A percentile compares a stretch with the other conserved stretches of the same genome.
These are phyloP conservation scores for Colinus virginianus DNA, from an alignment of 2,113 vertebrate genomes.

Conservation along the genomic window DNA sequence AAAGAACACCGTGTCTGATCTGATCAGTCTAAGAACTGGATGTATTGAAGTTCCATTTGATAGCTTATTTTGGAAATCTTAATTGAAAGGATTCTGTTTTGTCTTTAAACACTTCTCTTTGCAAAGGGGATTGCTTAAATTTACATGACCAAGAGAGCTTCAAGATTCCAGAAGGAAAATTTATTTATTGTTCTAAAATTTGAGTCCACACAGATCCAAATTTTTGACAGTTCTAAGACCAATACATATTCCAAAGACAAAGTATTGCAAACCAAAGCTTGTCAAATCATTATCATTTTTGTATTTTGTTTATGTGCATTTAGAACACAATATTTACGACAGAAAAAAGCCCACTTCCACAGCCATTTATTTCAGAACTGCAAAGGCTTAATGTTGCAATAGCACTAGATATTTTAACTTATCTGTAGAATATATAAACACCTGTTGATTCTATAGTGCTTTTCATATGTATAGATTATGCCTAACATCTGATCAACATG, in stretches of 20 bases:
- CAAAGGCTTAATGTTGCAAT: neutral
- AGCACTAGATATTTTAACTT: neutral
- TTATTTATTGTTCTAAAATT: neutral
- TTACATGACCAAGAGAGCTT: accelerated
- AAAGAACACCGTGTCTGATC: neutral
- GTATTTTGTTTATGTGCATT: neutral
- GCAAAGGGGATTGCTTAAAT: neutral
- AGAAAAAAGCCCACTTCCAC: neutral
- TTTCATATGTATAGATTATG: neutral
- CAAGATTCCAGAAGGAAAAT: neutral
- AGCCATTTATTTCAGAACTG: neutral
- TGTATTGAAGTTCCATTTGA: neutral
- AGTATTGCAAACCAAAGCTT: no score
- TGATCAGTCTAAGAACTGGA: neutral
- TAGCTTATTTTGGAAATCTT: neutral
- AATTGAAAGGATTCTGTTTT: neutral
- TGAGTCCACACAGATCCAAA: neutral
- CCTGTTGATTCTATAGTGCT: neutral
- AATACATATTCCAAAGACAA: neutral
- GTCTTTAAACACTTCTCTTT: neutral
- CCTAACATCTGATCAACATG: neutral
- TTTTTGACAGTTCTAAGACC: neutral
- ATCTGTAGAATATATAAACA: neutral
- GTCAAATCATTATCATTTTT: neutral
- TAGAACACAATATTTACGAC: neutral